phyloP scores from a whole-genome alignment of 2,888 invertebrate genomes.

The Diarsia rubi region DNA sequence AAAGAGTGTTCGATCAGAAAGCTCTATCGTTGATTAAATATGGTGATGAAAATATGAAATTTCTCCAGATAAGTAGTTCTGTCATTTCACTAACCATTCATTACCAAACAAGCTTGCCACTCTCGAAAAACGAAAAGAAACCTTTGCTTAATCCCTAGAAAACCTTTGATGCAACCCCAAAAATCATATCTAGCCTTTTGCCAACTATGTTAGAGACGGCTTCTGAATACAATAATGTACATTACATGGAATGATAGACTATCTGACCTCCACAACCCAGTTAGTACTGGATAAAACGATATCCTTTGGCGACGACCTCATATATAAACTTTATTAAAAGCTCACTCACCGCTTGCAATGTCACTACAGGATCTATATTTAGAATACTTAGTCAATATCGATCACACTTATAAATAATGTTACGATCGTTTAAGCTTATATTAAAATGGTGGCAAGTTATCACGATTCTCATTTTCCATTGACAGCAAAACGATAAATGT shows the following conservation, averaged over 20 bases:
- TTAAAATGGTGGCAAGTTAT: slow-evolving; percentile 32
- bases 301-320: background rate
- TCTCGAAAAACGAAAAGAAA: background rate
- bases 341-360: slow-evolving; percentile 46
- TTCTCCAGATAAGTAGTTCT: background rate
- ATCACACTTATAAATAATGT: slow-evolving; percentile 51
- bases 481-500: slow-evolving; percentile 62
- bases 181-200: background rate
- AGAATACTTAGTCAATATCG: slow-evolving; percentile 40
- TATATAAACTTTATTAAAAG: slow-evolving; percentile 18
- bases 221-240: background rate
- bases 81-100: background rate
- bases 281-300: too few relatives aligned
- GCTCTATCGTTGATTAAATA: background rate
- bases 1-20: too few relatives aligned
- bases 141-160: too few relatives aligned
- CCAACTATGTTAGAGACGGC: background rate
- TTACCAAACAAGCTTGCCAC: background rate
- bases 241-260: too few relatives aligned
- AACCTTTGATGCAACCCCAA: background rate
- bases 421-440: slow-evolving; percentile 47
- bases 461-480: slow-evolving; percentile 58
- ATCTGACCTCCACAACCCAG: too few relatives aligned
- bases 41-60: background rate
- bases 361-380: slow-evolving; percentile 24